phyloP scores from a whole-genome alignment of 2,888 invertebrate species.

The Drosophila ezoana region DNA sequence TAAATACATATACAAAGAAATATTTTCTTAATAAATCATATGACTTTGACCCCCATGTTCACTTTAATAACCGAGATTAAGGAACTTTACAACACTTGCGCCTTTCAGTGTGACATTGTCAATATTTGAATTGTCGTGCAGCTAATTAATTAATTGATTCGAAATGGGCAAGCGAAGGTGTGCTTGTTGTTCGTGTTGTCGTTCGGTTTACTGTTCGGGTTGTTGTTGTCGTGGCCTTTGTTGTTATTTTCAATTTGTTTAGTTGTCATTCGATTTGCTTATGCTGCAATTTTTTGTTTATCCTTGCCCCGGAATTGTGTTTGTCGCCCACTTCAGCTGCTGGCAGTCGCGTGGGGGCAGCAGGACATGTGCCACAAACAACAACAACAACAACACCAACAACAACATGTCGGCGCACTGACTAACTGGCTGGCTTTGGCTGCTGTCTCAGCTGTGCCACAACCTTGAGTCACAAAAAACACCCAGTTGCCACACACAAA shows the following conservation, averaged over 20 bases:
- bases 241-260: constrained; percentile 47
- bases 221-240: constrained; percentile 10
- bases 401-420: constrained; percentile 14
- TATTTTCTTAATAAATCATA: background rate
- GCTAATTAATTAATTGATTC: constrained; percentile 30
- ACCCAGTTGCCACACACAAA: constrained; percentile 34
- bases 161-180: constrained; percentile 28
- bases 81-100: background rate
- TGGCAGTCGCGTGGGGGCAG: background rate
- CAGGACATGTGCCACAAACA: constrained; percentile 36
- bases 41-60: background rate
- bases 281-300: constrained; percentile 52
- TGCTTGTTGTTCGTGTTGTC: background rate
- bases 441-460: constrained; percentile 58
- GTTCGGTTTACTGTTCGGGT: background rate
- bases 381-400: constrained; percentile 3
- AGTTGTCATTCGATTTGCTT: constrained; percentile 52
- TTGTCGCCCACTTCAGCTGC: constrained; percentile 12
- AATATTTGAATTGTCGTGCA: constrained; percentile 9
- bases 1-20: too few relatives aligned
- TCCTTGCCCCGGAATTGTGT: constrained; percentile 57
- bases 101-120: constrained; percentile 17
- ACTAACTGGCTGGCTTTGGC: constrained; percentile 48
- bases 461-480: constrained; percentile 51
- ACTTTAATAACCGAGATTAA: background rate